Conservation (phyloP, 2,888 invertebrate genomes). For the Chironomus tentans region DNA sequence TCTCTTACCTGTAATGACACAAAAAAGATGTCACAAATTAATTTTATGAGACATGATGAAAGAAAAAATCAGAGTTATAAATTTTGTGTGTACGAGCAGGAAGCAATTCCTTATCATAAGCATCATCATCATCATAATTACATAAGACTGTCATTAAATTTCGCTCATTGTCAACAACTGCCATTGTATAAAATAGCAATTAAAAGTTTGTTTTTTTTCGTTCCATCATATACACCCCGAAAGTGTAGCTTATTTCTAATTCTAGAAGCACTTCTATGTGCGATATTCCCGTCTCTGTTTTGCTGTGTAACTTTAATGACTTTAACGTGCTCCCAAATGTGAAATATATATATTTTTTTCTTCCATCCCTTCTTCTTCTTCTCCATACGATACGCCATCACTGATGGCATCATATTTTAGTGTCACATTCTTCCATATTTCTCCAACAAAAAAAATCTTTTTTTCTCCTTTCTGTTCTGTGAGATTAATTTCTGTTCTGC, state of each 20-base stretch:
- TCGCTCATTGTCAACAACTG: conserved; percentile 4
- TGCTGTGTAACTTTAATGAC: conserved; percentile 3
- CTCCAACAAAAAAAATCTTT: background rate
- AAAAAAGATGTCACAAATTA: conserved; percentile 27
- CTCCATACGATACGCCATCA: background rate
- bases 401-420: conserved; percentile 17
- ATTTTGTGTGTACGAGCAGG: background rate
- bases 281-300: background rate
- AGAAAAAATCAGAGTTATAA: too few species aligned
- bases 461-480: background rate
- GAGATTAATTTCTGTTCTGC: conserved; percentile 18
- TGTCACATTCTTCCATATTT: conserved; percentile 24
- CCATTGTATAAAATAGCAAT: background rate
- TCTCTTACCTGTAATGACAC: conserved; percentile 43
- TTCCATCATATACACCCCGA: background rate
- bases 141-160: background rate
- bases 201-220: background rate
- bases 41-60: background rate
- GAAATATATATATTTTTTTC: background rate
- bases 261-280: background rate
- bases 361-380: background rate
- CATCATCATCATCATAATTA: background rate
- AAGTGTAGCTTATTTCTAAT: background rate
- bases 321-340: conserved; percentile 21
- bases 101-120: background rate